These are phyloP conservation scores for Ectemnius cavifrons DNA, from an alignment of 2,888 invertebrate species.

Conservation along the genomic window DNA sequence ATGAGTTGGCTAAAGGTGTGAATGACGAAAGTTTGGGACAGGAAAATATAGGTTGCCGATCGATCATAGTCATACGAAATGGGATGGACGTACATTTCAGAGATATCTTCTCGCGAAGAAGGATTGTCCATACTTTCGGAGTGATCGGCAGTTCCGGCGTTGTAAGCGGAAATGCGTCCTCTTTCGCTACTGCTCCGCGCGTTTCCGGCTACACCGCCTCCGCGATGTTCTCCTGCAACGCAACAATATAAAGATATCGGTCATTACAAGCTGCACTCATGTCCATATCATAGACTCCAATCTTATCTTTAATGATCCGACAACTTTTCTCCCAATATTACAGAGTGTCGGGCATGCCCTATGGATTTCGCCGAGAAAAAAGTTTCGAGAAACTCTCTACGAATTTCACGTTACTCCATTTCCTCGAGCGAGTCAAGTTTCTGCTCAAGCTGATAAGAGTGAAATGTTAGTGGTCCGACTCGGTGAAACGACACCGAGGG, in stretches of 20 bases:
- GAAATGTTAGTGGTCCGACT: background rate
- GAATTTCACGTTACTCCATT: no score
- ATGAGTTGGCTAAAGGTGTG: constrained; percentile 6
- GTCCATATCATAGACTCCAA: no score
- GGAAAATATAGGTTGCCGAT: constrained; percentile 7
- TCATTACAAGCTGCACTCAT: no score
- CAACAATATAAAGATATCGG: background rate
- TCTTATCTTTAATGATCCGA: no score
- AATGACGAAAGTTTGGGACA: constrained; percentile 18
- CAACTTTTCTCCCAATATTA: no score
- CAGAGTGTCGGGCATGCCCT: no score
- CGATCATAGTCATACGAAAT: constrained; percentile 12
- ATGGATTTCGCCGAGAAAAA: no score
- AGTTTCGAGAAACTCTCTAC: no score
- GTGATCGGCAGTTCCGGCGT: constrained; percentile 68
- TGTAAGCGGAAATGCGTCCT: constrained; percentile 73
- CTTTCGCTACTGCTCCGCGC: constrained; percentile 72
- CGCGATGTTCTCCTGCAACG: constrained; percentile 76
- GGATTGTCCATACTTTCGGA: constrained; percentile 75
- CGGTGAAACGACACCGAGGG: background rate
- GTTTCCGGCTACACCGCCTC: constrained; percentile 72
- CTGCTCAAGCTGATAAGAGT: constrained; percentile 2
- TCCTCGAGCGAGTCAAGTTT: no score
- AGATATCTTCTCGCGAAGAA: constrained; percentile 75
- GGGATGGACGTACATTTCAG: constrained; percentile 73